Evolutionary conservation across 2,888 invertebrate genomes (phyloP).

Genomic region (Cephus spinipes): DNA sequence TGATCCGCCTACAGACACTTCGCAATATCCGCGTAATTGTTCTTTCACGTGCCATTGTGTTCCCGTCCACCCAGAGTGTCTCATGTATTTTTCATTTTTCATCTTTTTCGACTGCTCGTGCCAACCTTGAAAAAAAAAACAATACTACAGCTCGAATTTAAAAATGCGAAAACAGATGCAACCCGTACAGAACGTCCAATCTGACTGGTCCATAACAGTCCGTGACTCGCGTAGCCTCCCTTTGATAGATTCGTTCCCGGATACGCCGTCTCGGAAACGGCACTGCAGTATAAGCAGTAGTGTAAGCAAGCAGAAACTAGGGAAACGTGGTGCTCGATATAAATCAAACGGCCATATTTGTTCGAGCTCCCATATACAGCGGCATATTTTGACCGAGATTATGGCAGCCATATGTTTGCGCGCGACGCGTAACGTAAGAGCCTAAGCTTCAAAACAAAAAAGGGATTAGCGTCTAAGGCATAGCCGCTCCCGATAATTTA

Average conservation of each 20-base stretch:
- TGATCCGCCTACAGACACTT: not conserved
- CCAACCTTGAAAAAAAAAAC: not conserved
- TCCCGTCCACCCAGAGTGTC: not conserved
- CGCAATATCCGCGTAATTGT: not conserved
- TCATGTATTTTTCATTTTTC: not conserved
- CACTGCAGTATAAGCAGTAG: not conserved
- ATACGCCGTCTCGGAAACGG: not conserved
- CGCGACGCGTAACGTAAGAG: not conserved
- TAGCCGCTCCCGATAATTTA: slow-evolving; percentile 4
- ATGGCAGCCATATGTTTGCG: slow-evolving; percentile 5
- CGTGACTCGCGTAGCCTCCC: not conserved
- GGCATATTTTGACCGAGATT: slow-evolving; percentile 6
- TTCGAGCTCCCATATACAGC: slow-evolving; percentile 1
- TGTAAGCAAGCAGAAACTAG: not conserved
- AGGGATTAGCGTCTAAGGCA: slow-evolving; percentile 5
- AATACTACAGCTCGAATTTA: not conserved
- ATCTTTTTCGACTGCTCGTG: no score
- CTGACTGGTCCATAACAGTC: not conserved
- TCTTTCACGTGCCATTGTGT: not conserved
- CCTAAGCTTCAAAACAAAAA: not conserved
- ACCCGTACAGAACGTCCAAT: not conserved
- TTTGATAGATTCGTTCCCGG: not conserved
- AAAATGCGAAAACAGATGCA: not conserved
- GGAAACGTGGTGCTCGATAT: not conserved
- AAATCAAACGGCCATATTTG: slow-evolving; percentile 7